phyloP scores from a whole-genome alignment of 2,113 vertebrate species.

The Terrapene triunguis region DNA sequence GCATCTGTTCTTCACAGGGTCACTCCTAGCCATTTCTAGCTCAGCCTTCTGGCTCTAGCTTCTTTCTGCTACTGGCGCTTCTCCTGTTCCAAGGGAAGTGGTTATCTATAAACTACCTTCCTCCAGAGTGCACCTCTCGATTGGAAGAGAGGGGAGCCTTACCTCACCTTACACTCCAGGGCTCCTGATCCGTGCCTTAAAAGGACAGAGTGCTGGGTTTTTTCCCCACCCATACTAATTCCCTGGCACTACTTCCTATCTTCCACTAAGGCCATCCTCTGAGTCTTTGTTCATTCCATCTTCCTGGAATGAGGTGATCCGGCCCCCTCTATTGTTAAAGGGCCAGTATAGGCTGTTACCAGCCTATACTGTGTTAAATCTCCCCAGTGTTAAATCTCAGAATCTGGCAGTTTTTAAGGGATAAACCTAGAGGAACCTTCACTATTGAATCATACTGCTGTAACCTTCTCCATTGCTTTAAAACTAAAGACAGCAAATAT shows the following conservation, averaged over 20 bases:
- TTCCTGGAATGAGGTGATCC: background rate
- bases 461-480: constrained; percentile 24
- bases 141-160: background rate
- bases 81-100: background rate
- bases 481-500: constrained; percentile 42
- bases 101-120: too few relatives aligned
- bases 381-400: background rate
- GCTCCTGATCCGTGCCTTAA: background rate
- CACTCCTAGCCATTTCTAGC: background rate
- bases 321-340: background rate
- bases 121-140: too few relatives aligned
- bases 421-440: constrained; percentile 24
- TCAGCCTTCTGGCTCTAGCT: background rate
- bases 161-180: background rate
- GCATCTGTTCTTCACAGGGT: background rate
- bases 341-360: background rate
- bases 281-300: background rate
- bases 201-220: background rate
- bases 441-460: background rate
- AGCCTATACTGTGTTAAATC: background rate
- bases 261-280: background rate
- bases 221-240: background rate
- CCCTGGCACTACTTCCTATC: background rate
- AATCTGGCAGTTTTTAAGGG: constrained; percentile 45
- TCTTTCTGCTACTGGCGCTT: background rate